Percentiles rank a stretch among this genome's conserved stretches.
These are phyloP conservation scores for Strigamia maritima DNA, from an alignment of 2,888 invertebrate genomes.

Conservation along the genomic window DNA sequence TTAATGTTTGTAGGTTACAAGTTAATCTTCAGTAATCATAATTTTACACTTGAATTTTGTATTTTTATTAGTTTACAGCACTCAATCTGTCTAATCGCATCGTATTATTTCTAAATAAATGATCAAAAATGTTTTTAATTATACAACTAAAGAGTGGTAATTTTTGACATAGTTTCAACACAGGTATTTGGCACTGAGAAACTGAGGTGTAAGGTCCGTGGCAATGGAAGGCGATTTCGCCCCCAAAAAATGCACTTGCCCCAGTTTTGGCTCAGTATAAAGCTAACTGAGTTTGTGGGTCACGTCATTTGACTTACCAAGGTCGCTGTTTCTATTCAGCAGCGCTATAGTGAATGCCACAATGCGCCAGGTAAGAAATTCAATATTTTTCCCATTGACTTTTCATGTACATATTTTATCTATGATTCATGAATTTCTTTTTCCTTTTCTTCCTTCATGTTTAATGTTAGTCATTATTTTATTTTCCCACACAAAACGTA, in stretches of 20 bases:
- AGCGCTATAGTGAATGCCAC: slow-evolving; percentile 4
- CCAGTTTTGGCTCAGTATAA: slow-evolving; percentile 24
- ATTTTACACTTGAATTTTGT: background rate
- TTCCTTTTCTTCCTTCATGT: background rate
- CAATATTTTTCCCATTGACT: background rate
- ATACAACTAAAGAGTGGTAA: background rate
- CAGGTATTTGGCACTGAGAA: slow-evolving; percentile 8
- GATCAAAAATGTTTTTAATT: background rate
- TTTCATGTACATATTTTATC: background rate
- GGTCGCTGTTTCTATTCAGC: background rate
- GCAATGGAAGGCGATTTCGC: slow-evolving; percentile 18
- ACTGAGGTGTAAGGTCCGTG: slow-evolving; percentile 24
- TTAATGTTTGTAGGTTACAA: background rate
- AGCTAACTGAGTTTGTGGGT: slow-evolving; percentile 26
- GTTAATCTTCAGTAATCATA: background rate
- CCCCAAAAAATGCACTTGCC: slow-evolving; percentile 32
- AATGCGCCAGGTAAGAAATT: slow-evolving; percentile 14
- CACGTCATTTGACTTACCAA: slow-evolving; percentile 29
- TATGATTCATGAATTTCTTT: background rate
- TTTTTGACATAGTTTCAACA: slow-evolving; percentile 25
- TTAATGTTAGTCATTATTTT: background rate
- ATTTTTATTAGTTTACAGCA: too few relatives aligned
- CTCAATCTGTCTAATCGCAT: too few relatives aligned
- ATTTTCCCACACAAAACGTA: too few relatives aligned
- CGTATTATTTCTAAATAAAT: too few relatives aligned